Conservation (phyloP, 2,888 invertebrate species). For the Ditula angustiorana region DNA sequence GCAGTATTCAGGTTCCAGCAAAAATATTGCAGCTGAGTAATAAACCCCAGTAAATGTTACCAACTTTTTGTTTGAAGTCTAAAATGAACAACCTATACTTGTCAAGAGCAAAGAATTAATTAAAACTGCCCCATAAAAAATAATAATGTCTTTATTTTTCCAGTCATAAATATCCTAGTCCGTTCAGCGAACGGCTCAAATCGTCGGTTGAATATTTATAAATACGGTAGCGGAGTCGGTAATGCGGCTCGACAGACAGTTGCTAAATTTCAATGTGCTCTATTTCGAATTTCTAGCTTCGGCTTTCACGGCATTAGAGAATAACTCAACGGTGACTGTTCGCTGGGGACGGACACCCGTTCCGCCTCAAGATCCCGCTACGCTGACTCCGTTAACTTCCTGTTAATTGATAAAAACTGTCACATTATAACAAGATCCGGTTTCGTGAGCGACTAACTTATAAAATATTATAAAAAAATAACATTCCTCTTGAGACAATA, state of each 20-base stretch:
- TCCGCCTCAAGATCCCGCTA: conserved; percentile 48
- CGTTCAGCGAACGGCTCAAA: conserved; percentile 67
- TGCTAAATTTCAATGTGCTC: conserved; percentile 84
- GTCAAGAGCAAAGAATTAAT: neutral
- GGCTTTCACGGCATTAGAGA: conserved; percentile 65
- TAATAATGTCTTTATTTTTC: conserved; percentile 36
- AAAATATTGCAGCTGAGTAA: neutral
- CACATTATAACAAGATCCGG: conserved; percentile 22
- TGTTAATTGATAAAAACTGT: conserved; percentile 30
- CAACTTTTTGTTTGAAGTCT: neutral
- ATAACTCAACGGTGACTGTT: conserved; percentile 60
- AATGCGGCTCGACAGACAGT: conserved; percentile 80
- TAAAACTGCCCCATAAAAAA: conserved; percentile 14
- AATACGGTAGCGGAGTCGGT: conserved; percentile 75
- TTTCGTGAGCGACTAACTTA: neutral
- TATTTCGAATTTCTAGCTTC: conserved; percentile 74
- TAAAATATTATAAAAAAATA: conserved; percentile 9
- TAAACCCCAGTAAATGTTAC: neutral
- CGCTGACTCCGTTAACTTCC: conserved; percentile 26
- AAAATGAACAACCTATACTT: neutral
- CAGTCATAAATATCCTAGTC: conserved; percentile 54
- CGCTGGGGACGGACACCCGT: conserved; percentile 39
- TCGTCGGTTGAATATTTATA: conserved; percentile 77
- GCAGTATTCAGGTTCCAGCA: neutral
- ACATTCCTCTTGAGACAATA: neutral